Evolutionary conservation across 2,797 vertebrate species (phyloP), one percentile per base, ranked within the genome.

Genomic region (Ataeniobius toweri): DNA sequence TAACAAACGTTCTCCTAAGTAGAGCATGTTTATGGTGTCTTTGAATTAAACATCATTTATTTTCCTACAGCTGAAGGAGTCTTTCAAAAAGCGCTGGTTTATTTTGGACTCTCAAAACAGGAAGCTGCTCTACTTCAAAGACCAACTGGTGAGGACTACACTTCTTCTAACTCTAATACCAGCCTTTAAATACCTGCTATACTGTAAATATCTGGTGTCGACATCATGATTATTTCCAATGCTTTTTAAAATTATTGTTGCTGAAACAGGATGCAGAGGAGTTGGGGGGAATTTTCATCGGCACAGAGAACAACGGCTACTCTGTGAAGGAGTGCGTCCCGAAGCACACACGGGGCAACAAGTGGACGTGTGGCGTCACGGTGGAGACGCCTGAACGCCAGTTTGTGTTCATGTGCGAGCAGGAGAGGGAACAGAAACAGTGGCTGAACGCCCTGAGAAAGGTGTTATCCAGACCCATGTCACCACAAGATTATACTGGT

Each of bases 1-100:
- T 16, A 16, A 16, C 24, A 46, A 69, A 26, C 16, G 3, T 1
- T 26, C 2, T 16, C 5, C 24, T 26, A 16, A 48, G 12, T 48
- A 24, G 24, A 48, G 67, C 44, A 48, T 69, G 10, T 70, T 56
- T 1, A 31, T 44, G 3, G 8, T 51, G 12, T 73, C 12, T 48
- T 80, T 3, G 16, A 22, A 71, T 75, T 59, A 6, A n/a, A 70
- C 61, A 0, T 75, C 0, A n/a, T 16, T 71, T 82, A 48, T 74
- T 56, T 69, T 75, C 4, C 16, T 1, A 84, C 93, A 99, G 98
- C 96, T 97, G 79, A 96, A 88, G 67, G 98, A 99, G 85, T 71
- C 94, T 22, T 99, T 98, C 90, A 98, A 96, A 91, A 95, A 94
- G 89, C 95, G 98, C 76, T 99, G 98, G 98, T 99, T 98, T 71